phyloP scores from a whole-genome alignment of 2,888 invertebrate genomes.

The Notodonta ziczac region DNA sequence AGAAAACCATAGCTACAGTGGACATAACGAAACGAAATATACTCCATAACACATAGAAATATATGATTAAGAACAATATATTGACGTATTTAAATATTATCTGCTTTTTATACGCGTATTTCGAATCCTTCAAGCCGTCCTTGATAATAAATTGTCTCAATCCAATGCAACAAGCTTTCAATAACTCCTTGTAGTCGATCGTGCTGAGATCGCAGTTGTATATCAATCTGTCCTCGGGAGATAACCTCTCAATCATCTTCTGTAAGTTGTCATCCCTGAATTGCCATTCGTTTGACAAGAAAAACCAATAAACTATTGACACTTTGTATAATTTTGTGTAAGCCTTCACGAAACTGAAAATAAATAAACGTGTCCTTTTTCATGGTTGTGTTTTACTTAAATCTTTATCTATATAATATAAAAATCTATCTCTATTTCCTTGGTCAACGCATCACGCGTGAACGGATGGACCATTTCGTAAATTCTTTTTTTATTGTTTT shows the following conservation, averaged over 20 bases:
- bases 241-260: not conserved
- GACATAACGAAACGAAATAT: constrained; percentile 6
- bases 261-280: not conserved
- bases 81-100: not conserved
- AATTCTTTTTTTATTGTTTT: too few relatives aligned
- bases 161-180: constrained; percentile 1
- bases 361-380: not conserved
- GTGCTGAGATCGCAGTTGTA: not conserved
- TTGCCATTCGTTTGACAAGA: not conserved
- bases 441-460: too few relatives aligned
- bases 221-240: not conserved
- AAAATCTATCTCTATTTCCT: too few relatives aligned
- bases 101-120: constrained; percentile 3
- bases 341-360: constrained; percentile 1
- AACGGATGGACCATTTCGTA: too few relatives aligned
- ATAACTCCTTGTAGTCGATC: not conserved
- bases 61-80: not conserved
- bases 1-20: constrained; percentile 2
- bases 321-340: constrained; percentile 1
- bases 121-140: not conserved
- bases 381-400: too few relatives aligned
- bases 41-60: constrained; percentile 3
- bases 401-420: too few relatives aligned
- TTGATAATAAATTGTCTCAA: constrained; percentile 2
- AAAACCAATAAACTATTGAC: not conserved